phyloP scores from a whole-genome alignment of 2,797 vertebrate genomes.

The Arctocebus calabarensis region DNA sequence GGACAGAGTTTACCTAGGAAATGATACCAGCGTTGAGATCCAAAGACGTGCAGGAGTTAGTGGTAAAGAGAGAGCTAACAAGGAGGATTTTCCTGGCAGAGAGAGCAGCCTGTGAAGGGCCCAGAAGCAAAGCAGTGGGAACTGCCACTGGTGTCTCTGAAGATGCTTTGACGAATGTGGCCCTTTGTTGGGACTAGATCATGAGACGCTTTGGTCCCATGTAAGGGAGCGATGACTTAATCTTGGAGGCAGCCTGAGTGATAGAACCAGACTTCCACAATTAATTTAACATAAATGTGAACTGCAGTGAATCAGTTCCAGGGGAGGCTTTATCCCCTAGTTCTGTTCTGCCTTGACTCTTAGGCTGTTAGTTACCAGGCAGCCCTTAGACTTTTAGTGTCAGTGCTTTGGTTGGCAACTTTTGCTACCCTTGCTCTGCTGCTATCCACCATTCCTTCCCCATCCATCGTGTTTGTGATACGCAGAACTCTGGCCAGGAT shows the following conservation, averaged over 20 bases:
- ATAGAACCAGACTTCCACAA: not conserved
- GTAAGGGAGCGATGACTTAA: not conserved
- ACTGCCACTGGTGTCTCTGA: not conserved
- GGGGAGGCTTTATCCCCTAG: not conserved
- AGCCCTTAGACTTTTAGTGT: not conserved
- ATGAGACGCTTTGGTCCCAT: not conserved
- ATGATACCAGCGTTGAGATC: not conserved
- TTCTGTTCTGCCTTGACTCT: not conserved
- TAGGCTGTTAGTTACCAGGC: not conserved
- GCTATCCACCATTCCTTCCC: not conserved
- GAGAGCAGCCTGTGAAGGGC: not conserved
- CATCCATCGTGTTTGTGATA: not conserved
- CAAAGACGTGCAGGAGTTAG: not conserved
- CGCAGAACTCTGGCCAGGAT: not conserved
- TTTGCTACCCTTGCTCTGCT: not conserved
- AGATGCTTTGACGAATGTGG: not conserved
- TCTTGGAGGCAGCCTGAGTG: not conserved
- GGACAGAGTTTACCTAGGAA: not conserved
- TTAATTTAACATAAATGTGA: not conserved
- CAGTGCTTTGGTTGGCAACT: not conserved
- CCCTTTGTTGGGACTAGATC: not conserved
- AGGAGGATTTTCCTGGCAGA: not conserved
- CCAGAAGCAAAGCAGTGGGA: not conserved
- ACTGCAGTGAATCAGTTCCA: not conserved
- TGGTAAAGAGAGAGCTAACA: not conserved